These are phyloP conservation scores for Athene cunicularia DNA, from an alignment of 2,113 vertebrate species.

Conservation along the genomic window DNA sequence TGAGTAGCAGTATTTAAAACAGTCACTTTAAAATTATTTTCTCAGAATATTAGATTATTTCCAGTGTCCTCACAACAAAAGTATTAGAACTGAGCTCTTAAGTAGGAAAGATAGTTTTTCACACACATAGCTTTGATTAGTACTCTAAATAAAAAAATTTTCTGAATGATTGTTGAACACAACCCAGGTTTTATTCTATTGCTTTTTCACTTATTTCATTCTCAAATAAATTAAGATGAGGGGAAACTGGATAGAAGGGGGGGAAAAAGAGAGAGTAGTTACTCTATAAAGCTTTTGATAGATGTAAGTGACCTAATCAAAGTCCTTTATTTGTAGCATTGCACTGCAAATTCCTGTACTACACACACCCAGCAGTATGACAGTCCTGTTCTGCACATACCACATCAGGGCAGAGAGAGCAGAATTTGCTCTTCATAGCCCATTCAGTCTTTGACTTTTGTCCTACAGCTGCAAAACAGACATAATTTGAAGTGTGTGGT, in stretches of 20 bases:
- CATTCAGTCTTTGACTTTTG: background rate
- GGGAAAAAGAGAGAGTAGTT: background rate
- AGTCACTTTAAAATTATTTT: background rate
- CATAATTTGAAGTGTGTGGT: background rate
- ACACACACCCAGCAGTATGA: background rate
- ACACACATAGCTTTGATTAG: background rate
- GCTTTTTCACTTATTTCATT: background rate
- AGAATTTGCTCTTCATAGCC: background rate
- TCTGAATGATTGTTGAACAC: background rate
- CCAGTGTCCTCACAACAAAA: background rate
- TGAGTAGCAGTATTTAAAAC: background rate
- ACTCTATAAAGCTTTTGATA: background rate
- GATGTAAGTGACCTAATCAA: background rate
- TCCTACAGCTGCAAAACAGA: background rate
- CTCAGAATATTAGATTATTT: background rate
- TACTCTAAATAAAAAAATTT: background rate
- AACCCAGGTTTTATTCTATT: background rate
- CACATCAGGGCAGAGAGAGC: background rate
- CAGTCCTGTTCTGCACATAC: background rate
- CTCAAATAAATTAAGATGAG: background rate
- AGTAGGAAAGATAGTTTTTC: background rate
- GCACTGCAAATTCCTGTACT: background rate
- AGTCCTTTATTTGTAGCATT: background rate
- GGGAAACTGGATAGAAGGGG: background rate
- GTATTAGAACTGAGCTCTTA: background rate